Evolutionary conservation across 2,113 vertebrate species (phyloP).

Genomic region (Benitochromis conjunctus): DNA sequence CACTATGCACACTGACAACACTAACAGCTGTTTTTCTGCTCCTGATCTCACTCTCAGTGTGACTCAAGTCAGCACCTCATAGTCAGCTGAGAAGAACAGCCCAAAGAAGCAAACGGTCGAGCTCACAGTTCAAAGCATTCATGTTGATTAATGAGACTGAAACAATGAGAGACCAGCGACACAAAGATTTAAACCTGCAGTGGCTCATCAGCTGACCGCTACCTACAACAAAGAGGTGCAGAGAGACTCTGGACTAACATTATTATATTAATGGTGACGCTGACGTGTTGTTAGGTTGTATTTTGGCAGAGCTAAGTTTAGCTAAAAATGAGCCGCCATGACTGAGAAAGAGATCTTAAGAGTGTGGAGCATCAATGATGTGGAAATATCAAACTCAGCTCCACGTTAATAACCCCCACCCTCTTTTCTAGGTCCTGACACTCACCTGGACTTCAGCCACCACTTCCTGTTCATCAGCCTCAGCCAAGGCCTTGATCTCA

Average conservation of each 20-base stretch:
- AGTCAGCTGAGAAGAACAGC: not conserved
- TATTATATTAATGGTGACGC: not conserved
- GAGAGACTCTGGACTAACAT: not conserved
- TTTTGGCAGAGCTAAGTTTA: not conserved
- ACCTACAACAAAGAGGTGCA: not conserved
- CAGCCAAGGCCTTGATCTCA: slow-evolving; percentile 88
- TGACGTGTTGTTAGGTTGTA: not conserved
- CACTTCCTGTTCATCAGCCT: slow-evolving; percentile 94
- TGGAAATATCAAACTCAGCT: not conserved
- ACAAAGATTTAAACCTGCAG: not conserved
- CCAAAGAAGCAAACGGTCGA: not conserved
- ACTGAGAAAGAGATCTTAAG: not conserved
- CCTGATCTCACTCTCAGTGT: not conserved
- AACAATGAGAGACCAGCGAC: fast-evolving
- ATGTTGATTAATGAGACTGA: not conserved
- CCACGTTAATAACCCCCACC: fast-evolving
- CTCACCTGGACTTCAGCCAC: slow-evolving; percentile 93
- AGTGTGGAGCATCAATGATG: not conserved
- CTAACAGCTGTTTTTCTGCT: not conserved
- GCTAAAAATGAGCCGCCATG: not conserved
- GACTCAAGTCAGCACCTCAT: not conserved
- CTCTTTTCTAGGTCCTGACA: not conserved
- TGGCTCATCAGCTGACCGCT: not conserved
- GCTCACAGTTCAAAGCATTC: not conserved
- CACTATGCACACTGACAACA: not conserved